phyloP scores from a whole-genome alignment of 2,113 vertebrate genomes.

The Lycaon pictus region DNA sequence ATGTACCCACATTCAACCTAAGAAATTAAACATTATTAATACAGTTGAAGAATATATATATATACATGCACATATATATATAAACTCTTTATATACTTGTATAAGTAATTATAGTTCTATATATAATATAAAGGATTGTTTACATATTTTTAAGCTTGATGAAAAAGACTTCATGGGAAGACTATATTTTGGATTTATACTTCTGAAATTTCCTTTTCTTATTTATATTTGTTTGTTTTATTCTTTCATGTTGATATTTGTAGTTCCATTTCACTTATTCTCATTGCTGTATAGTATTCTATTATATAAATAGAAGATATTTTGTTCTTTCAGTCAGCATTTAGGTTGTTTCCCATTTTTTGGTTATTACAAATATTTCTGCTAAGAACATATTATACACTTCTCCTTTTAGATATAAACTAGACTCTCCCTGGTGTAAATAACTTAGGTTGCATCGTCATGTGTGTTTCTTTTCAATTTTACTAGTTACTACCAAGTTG shows the following conservation, averaged over 20 bases:
- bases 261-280: background rate
- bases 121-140: background rate
- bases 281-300: background rate
- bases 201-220: background rate
- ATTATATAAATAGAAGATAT: background rate
- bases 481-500: background rate
- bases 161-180: background rate
- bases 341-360: background rate
- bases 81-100: background rate
- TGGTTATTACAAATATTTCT: background rate
- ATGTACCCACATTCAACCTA: background rate
- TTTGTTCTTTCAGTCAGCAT: background rate
- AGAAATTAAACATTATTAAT: constrained; percentile 25
- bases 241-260: background rate
- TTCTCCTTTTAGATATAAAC: background rate
- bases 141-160: background rate
- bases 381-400: background rate
- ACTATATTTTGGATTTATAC: background rate
- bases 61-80: background rate
- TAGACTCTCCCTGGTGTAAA: background rate
- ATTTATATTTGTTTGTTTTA: constrained; percentile 25
- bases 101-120: background rate
- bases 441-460: background rate
- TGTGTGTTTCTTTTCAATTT: background rate
- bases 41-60: background rate